A percentile compares a stretch with the other conserved stretches of the same genome.
These are phyloP conservation scores for Rhabdomys pumilio DNA, from an alignment of 2,797 vertebrate genomes.

Conservation along the genomic window DNA sequence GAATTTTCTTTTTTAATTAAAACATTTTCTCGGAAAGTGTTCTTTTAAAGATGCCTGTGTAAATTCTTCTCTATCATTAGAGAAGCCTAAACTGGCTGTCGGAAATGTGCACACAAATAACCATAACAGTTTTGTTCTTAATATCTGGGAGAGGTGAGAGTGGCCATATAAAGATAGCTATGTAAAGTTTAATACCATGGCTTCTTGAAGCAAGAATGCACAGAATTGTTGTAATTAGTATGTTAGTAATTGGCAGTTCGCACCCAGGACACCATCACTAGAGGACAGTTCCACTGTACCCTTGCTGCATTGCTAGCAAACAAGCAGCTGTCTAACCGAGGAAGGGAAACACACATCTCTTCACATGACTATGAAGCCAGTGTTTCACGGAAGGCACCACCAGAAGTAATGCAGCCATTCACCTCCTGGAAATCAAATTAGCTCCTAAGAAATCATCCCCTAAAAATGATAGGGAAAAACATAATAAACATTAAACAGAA, in stretches of 20 bases:
- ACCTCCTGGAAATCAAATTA: constrained; percentile 44
- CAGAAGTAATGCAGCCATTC: not conserved
- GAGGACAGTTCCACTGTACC: not conserved
- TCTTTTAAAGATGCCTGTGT: constrained; percentile 84
- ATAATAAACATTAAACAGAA: constrained; percentile 35
- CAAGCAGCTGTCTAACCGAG: not conserved
- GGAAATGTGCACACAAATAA: constrained; percentile 91
- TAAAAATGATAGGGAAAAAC: not conserved
- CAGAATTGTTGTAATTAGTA: constrained; percentile 48
- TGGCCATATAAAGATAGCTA: not conserved
- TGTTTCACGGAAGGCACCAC: not conserved
- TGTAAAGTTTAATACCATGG: constrained; percentile 22
- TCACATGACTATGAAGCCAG: not conserved
- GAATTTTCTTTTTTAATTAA: constrained; percentile 89
- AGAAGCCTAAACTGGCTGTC: constrained; percentile 84
- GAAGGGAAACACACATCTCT: not conserved
- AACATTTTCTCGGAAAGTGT: constrained; percentile 87
- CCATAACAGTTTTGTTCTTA: constrained; percentile 41
- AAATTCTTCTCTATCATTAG: constrained; percentile 85
- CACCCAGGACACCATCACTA: not conserved
- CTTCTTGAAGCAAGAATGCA: constrained; percentile 30
- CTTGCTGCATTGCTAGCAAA: not conserved
- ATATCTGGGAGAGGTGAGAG: not conserved
- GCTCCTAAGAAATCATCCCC: constrained; percentile 12
- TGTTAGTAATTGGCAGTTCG: constrained; percentile 1